Conservation (phyloP, 1,140 invertebrate genomes). For the Cataglyphis hispanica region DNA sequence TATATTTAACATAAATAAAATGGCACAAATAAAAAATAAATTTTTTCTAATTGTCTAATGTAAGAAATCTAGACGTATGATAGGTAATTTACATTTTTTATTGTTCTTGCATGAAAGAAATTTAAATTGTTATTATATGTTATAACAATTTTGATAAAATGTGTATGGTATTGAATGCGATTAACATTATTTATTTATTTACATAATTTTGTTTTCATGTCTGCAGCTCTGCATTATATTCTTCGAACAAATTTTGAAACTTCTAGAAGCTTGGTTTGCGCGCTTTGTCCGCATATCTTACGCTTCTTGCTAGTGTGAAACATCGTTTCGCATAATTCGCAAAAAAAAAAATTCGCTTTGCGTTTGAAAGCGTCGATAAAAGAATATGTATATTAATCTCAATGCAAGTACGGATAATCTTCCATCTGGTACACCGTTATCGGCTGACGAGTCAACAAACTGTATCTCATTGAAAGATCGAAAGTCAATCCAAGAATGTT, state of each 20-base stretch:
- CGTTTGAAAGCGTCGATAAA: slow-evolving; percentile 29
- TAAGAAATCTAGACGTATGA: no score
- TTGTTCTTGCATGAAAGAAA: no score
- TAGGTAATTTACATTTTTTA: no score
- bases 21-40: no score
- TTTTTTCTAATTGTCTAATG: no score
- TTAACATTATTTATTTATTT: neutral
- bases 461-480: slow-evolving; percentile 37
- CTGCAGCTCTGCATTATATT: neutral
- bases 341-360: slow-evolving; percentile 18
- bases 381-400: slow-evolving; percentile 56
- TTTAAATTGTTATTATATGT: no score
- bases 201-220: neutral
- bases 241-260: neutral
- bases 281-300: neutral
- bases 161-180: neutral
- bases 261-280: neutral
- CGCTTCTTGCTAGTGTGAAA: neutral
- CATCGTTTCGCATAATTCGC: slow-evolving; percentile 19
- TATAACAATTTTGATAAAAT: no score
- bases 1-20: no score
- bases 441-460: slow-evolving; percentile 43
- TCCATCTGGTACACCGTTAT: slow-evolving; percentile 73
- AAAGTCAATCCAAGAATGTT: slow-evolving; percentile 44
- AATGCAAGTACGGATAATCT: slow-evolving; percentile 60